Base-by-base conservation (phyloP, 1,140 invertebrate genomes). In the Cydia splendana region DNA sequence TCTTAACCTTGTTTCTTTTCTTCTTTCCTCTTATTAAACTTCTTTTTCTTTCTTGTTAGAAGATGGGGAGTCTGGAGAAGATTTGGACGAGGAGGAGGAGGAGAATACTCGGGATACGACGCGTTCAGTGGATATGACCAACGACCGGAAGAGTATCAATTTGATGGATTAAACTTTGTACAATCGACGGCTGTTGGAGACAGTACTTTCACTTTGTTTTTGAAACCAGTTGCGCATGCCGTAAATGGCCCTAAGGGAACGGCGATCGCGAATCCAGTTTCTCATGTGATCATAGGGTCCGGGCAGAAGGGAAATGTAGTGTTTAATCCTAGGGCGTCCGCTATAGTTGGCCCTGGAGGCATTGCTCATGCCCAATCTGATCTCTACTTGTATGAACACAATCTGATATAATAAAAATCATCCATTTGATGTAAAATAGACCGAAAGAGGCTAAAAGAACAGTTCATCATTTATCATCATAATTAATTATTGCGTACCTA, bases 301-400 rank as follows among this genome's bases (percentile, higher is more conserved):
- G 92, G 87, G 93, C 42, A 93, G 85, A 76, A 88, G 91, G 80
- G 94, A 91, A 15, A 94, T 73, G 94, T 96, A 20, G 87, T 95
- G 53, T 95, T 95, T 82, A 93, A 94, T 78, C 96, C 96, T 2
- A 91, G 94, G 77, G 95, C 95, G 2, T 93, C 95, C 0, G 96
- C 96, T n/a, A 93, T 96, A 4, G 96, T 94, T 10, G 96, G 96
- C 2, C 95, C 95, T 12, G 96, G 96, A 0, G 96, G 96, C 30
- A 94, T 95, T 73, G 96, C 96, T 0, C 95, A 96, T 80, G 95
- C 96, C 2, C 94, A 96, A 84, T 95, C 95, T 42, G 95, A 96
- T 81, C 86, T 95, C 45, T 94, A 87, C 87, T 89, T 92, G 78
- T 94, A 87, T 79, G 94, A 85, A 38, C 18, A 71, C 7, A 71